Base-by-base conservation (phyloP, 2,888 invertebrate genomes). In the Ectropis crepuscularia region DNA sequence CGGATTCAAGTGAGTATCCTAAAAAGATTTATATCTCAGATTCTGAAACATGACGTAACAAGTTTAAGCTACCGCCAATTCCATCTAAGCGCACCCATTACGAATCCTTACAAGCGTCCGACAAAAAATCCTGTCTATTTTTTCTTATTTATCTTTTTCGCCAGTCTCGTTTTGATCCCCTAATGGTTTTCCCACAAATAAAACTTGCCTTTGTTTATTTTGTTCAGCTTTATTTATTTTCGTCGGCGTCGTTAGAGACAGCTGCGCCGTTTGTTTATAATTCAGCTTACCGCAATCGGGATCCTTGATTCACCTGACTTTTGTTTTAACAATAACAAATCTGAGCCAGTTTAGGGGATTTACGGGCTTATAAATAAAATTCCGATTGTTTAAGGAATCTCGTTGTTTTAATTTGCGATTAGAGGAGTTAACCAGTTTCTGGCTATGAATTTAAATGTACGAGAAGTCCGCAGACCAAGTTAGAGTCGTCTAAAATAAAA, bases 121-220 rank as follows among this genome's bases (percentile, higher is more conserved):
- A 76, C 78, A 72, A 63, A 71, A 70, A 68, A 66, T 73, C 74
- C 72, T 79, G 72, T 74, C 70, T 71, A 70, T 71, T 74, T 77
- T 81, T 82, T 82, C 79, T 71, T 82, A 82, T 86, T 83, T 83
- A 85, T 86, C 81, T 80, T 78, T 76, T 81, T 77, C 74, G 75
- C 76, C 79, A 81, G 77, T 78, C 77, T 79, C 79, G 78, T 79
- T 80, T 81, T 83, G 81, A 83, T 85, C 86, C 84, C 85, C 83
- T 84, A 88, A 88, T 88, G 86, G 86, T 86, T 84, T 83, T 79
- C 80, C 84, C 83, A 83, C 88, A 88, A 88, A 88, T 87, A 88
- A 86, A 87, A 85, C 85, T 85, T 76, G 77, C 77, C 79, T 81
- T 85, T 86, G 83, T 87, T 88, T 88, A 87, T 85, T 84, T 84